These are phyloP conservation scores for Cepaea hortensis DNA, from an alignment of 2,888 invertebrate species.

Conservation along the genomic window DNA sequence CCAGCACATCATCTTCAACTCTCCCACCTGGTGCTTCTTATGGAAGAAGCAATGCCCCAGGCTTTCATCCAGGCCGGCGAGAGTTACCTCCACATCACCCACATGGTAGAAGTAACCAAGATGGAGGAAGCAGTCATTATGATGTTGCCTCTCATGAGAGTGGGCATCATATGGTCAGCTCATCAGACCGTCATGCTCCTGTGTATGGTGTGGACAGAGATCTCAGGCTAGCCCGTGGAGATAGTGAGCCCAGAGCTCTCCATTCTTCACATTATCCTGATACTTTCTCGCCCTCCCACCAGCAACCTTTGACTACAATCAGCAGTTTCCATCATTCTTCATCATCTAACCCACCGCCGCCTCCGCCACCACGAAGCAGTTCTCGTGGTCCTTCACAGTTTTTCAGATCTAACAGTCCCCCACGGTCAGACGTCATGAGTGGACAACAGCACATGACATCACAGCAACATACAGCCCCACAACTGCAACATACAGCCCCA, in stretches of 20 bases:
- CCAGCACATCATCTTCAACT: neutral
- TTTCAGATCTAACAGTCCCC: neutral
- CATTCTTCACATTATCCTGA: constrained; percentile 11
- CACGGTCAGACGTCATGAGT: neutral
- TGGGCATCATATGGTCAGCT: neutral
- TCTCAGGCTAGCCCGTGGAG: neutral
- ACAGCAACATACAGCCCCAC: neutral
- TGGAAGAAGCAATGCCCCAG: constrained; percentile 41
- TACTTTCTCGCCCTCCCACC: constrained; percentile 4
- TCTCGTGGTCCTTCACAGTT: constrained; percentile 4
- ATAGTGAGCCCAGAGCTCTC: constrained; percentile 26
- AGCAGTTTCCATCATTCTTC: neutral
- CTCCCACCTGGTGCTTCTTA: constrained; percentile 28
- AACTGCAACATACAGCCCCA: too few species aligned
- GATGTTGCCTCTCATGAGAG: neutral
- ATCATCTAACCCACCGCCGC: neutral
- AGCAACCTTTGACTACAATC: neutral
- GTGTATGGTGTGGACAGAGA: constrained; percentile 17
- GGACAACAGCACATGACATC: neutral
- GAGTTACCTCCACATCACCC: neutral
- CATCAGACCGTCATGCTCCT: constrained; percentile 9
- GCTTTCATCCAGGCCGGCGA: constrained; percentile 22
- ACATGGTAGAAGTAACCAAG: neutral
- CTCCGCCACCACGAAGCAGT: constrained; percentile 20
- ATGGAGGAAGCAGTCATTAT: neutral